Conservation (phyloP, 2,888 invertebrate species). For the Synanthedon vespiformis region DNA sequence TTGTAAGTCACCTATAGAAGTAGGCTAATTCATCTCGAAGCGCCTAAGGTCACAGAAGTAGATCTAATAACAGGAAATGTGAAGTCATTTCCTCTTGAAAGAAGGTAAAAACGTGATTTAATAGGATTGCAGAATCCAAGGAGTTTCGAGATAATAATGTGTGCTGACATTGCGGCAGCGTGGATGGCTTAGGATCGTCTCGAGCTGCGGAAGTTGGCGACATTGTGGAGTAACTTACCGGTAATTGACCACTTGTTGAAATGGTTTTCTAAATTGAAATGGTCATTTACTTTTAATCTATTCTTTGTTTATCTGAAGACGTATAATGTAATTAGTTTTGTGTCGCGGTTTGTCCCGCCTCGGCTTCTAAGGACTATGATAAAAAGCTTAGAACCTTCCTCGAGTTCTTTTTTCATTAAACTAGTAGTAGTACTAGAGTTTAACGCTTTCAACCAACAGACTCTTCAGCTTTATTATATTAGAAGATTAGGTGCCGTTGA, state of each 20-base stretch:
- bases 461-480: too few relatives aligned
- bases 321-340: too few relatives aligned
- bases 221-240: not conserved
- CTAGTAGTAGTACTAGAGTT: too few relatives aligned
- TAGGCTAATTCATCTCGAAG: too few relatives aligned
- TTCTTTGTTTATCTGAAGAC: not conserved
- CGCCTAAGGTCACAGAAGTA: too few relatives aligned
- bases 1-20: not conserved
- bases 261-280: not conserved
- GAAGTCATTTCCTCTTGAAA: not conserved
- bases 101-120: not conserved
- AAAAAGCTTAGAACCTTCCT: too few relatives aligned
- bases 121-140: not conserved
- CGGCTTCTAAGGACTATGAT: too few relatives aligned
- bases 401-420: too few relatives aligned
- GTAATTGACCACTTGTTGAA: not conserved
- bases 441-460: too few relatives aligned
- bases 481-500: too few relatives aligned
- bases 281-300: not conserved
- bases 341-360: too few relatives aligned
- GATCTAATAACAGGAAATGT: not conserved
- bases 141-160: not conserved
- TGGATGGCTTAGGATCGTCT: not conserved
- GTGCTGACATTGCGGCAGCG: not conserved
- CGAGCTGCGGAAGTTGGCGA: not conserved